Evolutionary conservation across 2,888 invertebrate species (phyloP), one percentile per base, ranked within the genome.

Genomic region (Eupithecia vulgata): DNA sequence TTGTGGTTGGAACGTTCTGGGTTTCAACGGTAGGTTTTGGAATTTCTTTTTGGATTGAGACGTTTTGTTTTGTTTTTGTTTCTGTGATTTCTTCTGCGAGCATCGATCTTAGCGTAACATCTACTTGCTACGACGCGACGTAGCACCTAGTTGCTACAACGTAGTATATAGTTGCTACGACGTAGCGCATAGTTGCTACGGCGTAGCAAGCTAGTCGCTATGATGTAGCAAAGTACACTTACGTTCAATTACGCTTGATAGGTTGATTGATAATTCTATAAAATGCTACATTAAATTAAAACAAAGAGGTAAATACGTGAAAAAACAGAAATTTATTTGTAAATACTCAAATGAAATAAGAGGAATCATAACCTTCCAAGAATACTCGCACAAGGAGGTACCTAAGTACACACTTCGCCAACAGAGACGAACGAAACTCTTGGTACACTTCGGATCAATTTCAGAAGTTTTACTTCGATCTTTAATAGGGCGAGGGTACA

Each of bases 401-500:
- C 57, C 25, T 81, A 81, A 76, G 77, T 80, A 82, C 79, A 81
- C 76, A 78, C 81, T 78, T 79, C 81, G 80, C 72, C 76, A 71
- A 73, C 73, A 68, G 84, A 83, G 85, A 83, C 81, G 85, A 83
- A 80, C 80, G 81, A 72, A 87, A 85, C 85, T 86, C 85, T 84
- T 80, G 76, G 85, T 83, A 85, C 82, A 87, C 89, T 87, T 80
- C 81, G 87, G 89, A 90, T 91, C 90, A 89, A 91, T 91, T 90
- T 88, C 85, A 83, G 83, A 91, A 91, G 88, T 91, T 91, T 86
- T 84, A 85, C 89, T 88, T 87, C 90, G 81, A 78, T 75, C 78
- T 76, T 76, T 72, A 65, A 40, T 76, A 76, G 68, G 72, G 68
- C n/a, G 71, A 25, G 61, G 71, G 34, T 67, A 77, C 68, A 78